Percentiles rank a stretch among this genome's conserved stretches.
Evolutionary conservation across 2,797 vertebrate species (phyloP).

Genomic region (Syngnathus rostellatus): DNA sequence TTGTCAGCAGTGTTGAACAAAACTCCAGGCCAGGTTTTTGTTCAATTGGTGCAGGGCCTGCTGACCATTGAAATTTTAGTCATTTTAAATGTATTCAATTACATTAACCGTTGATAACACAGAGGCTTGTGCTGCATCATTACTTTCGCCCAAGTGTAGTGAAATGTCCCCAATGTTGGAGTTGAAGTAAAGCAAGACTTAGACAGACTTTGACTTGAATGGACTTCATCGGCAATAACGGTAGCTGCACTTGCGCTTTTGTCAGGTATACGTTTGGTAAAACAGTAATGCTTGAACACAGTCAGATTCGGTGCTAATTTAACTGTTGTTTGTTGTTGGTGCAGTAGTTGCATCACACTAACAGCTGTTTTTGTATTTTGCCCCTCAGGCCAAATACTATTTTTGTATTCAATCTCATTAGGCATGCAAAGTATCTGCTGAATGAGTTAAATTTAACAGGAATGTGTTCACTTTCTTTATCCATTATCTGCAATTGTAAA

Average conservation of each 20-base stretch:
- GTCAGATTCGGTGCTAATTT: background rate
- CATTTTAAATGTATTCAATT: background rate
- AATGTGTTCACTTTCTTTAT: background rate
- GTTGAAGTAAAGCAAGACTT: background rate
- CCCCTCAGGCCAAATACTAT: background rate
- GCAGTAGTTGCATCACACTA: background rate
- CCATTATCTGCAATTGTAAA: background rate
- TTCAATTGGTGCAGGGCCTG: background rate
- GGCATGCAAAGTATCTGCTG: background rate
- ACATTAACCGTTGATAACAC: background rate
- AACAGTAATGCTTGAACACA: background rate
- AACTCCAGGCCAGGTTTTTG: background rate
- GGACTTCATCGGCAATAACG: background rate
- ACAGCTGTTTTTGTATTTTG: conserved; percentile 2
- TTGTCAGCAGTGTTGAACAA: background rate
- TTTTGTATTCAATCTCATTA: background rate
- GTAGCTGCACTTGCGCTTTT: background rate
- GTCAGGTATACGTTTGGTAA: background rate
- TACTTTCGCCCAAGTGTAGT: background rate
- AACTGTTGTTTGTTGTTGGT: background rate
- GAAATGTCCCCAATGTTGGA: background rate
- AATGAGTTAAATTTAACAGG: background rate
- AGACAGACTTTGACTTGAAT: background rate
- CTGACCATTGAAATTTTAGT: background rate
- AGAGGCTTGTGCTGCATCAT: background rate